phyloP scores from a whole-genome alignment of 1,140 invertebrate genomes.

The Chymomyza costata region DNA sequence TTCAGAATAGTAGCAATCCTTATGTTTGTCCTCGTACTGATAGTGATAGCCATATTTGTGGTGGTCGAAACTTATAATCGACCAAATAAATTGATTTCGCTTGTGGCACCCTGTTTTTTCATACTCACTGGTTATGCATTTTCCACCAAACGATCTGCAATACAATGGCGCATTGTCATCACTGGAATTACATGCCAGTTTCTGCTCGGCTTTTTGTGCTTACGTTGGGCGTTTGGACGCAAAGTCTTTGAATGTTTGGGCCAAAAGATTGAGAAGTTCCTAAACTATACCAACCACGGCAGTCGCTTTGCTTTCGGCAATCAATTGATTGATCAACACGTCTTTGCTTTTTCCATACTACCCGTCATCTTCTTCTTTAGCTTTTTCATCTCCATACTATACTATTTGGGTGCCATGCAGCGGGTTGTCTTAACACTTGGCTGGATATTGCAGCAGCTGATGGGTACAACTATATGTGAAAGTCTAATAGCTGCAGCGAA shows the following conservation, averaged over 20 bases:
- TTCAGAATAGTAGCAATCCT: too few species aligned
- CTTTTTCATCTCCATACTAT: constrained; percentile 90
- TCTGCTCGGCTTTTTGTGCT: constrained; percentile 88
- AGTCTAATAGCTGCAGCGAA: constrained; percentile 93
- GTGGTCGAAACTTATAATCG: constrained; percentile 80
- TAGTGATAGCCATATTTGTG: constrained; percentile 78
- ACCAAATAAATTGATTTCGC: constrained; percentile 80
- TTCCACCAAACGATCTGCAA: constrained; percentile 79
- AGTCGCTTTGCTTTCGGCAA: constrained; percentile 91
- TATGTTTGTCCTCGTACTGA: constrained; percentile 74
- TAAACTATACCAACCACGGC: constrained; percentile 86
- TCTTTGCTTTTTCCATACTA: constrained; percentile 90
- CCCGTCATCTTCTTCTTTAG: constrained; percentile 95
- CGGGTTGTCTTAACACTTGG: constrained; percentile 88
- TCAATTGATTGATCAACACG: constrained; percentile 77
- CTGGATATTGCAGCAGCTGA: constrained; percentile 82
- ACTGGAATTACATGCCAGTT: constrained; percentile 92
- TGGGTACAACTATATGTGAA: constrained; percentile 94
- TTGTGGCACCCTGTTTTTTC: constrained; percentile 79
- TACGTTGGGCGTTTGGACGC: constrained; percentile 88
- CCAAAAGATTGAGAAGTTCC: constrained; percentile 86
- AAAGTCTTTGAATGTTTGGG: constrained; percentile 88
- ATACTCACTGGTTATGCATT: constrained; percentile 77
- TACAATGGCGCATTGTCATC: constrained; percentile 86
- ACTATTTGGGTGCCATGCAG: constrained; percentile 92